A percentile compares a stretch with the other conserved stretches of the same genome.
These are phyloP conservation scores for Actenoides hombroni DNA, from an alignment of 2,113 vertebrate genomes.

Conservation along the genomic window DNA sequence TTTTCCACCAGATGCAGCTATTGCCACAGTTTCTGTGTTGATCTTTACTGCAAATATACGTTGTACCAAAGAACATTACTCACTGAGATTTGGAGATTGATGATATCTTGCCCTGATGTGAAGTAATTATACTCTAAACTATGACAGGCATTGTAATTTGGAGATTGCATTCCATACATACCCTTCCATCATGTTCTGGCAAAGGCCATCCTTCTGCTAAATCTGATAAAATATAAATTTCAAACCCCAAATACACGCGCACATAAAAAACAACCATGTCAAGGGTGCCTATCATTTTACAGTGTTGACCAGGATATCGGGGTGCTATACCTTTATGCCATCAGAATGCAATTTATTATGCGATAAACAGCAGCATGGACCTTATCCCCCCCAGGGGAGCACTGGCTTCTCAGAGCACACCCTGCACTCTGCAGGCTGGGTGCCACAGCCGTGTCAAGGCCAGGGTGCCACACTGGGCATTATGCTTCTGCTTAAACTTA, in stretches of 20 bases:
- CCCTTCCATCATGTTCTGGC: neutral
- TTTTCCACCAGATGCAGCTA: neutral
- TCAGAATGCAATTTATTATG: neutral
- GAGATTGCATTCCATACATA: slow-evolving; percentile 22
- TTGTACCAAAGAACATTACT: neutral
- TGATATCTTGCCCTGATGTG: neutral
- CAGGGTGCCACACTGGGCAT: neutral
- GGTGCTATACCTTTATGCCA: neutral
- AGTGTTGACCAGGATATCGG: rapidly evolving
- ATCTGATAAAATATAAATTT: neutral
- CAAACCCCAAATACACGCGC: neutral
- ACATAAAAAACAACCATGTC: neutral
- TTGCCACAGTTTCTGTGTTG: neutral
- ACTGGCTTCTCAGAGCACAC: rapidly evolving
- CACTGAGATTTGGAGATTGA: neutral
- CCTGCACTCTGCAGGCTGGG: neutral
- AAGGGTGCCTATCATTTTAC: rapidly evolving
- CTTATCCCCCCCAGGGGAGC: neutral
- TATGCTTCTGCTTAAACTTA: neutral
- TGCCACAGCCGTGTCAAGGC: neutral
- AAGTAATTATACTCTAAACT: slow-evolving; percentile 1
- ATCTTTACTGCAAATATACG: neutral
- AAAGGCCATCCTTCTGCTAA: neutral
- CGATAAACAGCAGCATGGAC: neutral
- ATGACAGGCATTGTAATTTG: neutral